Evolutionary conservation across 2,888 invertebrate species (phyloP), one percentile per base, ranked within the genome.

Genomic region (Hermodice carunculata): DNA sequence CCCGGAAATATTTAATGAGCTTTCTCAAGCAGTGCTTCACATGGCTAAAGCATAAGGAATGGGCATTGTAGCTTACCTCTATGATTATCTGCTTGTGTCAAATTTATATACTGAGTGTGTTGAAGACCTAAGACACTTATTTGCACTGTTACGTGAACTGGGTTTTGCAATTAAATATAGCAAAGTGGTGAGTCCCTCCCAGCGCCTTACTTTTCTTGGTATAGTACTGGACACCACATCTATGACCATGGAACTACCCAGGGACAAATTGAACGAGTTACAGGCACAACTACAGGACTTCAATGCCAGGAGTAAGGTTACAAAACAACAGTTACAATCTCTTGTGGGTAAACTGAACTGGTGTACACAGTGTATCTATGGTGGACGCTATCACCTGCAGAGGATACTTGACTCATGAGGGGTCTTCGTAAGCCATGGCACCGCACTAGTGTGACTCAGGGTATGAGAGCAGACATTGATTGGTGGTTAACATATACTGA

Each of bases 141-240:
- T 60, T 1, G 4, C 5, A 6, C 24, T 49, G 3, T 19, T 49
- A 14, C 14, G 60, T 19, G 14, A 22, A 8, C 60, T 60, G 4
- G 60, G 60, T 1, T 60, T 60, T 31, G 26, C 37, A 26, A 60
- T 60, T 2, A 34, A n/a, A n/a, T 60, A 51, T 28, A 31, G 26
- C 24, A 60, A 60, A 40, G 34, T 60, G 3, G 60, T 34, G 11
- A 26, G 24, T 8, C 51, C 60, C 4, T 26, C 49, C 17, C 22
- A 34, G n/a, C 19, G 17, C 6, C n/a, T 60, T 5, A 60, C 60
- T 4, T 60, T 49, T 22, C 24, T 58, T 19, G 58, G 58, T 11
- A 34, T 58, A 14, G 48, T 48, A 22, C 3, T 46, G 3, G 46
- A 58, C 22, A 48, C 58, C 4, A 4, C 8, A 5, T n/a, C 4